A percentile compares a stretch with the other conserved stretches of the same genome.
Conservation (phyloP, 2,888 invertebrate species). For the Drosophila rubida region DNA sequence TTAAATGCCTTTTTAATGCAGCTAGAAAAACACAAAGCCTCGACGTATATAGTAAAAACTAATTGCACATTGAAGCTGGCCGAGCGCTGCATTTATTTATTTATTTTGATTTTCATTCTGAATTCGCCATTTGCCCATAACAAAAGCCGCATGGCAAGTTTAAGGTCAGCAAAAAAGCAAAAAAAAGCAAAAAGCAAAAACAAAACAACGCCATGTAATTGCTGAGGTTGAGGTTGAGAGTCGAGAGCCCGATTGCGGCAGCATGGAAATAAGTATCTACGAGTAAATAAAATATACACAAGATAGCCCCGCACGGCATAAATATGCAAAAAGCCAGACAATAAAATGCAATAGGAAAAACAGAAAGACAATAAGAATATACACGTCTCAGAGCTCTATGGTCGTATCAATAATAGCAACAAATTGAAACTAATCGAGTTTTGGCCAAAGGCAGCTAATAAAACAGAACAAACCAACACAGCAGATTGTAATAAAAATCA, state of each 20-base stretch:
- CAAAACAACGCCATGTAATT: slow-evolving; percentile 46
- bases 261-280: slow-evolving; percentile 46
- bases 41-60: slow-evolving; percentile 69
- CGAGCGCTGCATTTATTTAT: slow-evolving; percentile 66
- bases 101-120: slow-evolving; percentile 36
- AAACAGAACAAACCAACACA: slow-evolving; percentile 52
- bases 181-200: slow-evolving; percentile 21
- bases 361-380: slow-evolving; percentile 36
- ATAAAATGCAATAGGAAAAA: slow-evolving; percentile 39
- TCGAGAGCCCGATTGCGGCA: slow-evolving; percentile 39
- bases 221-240: slow-evolving; percentile 48
- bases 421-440: slow-evolving; percentile 80
- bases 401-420: slow-evolving; percentile 52
- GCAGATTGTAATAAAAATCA: slow-evolving; percentile 67
- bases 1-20: not conserved
- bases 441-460: slow-evolving; percentile 75
- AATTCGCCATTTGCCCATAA: slow-evolving; percentile 56
- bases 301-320: slow-evolving; percentile 13
- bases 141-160: slow-evolving; percentile 76
- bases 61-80: slow-evolving; percentile 75
- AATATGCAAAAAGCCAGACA: slow-evolving; percentile 41
- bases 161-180: slow-evolving; percentile 66
- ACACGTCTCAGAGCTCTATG: slow-evolving; percentile 12
- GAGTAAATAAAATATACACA: slow-evolving; percentile 14
- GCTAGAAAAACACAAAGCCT: slow-evolving; percentile 2